phyloP scores from a whole-genome alignment of 92 coral and sea anemone species.

The Heliopora coerulea region DNA sequence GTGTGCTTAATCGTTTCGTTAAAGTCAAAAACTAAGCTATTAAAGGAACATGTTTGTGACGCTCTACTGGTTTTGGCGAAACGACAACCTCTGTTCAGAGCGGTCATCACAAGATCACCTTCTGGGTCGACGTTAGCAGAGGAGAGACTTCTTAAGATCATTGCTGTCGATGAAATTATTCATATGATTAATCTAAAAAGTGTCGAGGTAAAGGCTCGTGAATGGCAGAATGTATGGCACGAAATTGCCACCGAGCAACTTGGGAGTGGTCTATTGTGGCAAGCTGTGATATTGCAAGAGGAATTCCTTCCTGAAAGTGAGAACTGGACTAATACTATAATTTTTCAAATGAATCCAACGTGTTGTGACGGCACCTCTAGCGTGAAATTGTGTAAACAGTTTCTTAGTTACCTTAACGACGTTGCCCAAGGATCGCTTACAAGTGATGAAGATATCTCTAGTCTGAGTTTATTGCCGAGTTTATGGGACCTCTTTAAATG shows the following conservation, averaged over 20 bases:
- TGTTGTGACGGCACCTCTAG: background rate
- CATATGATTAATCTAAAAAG: background rate
- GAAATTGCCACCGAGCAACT: background rate
- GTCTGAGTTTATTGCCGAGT: background rate
- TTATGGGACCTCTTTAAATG: background rate
- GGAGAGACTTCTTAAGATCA: background rate
- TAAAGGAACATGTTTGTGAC: background rate
- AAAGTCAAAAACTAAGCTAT: background rate
- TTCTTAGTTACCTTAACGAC: background rate
- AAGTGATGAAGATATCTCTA: background rate
- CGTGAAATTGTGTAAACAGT: background rate
- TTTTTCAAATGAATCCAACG: background rate
- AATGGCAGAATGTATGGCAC: background rate
- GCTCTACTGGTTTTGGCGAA: background rate
- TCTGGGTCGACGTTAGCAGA: background rate
- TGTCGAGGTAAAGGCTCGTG: background rate
- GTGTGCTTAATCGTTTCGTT: background rate
- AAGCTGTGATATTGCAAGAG: background rate
- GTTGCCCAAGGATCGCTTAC: background rate
- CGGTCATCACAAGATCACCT: background rate
- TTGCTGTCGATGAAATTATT: background rate
- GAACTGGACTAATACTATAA: background rate
- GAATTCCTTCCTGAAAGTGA: background rate
- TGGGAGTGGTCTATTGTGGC: background rate
- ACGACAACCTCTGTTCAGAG: slow-evolving; percentile 9